Conservation (phyloP, 2,888 invertebrate species). For the Acrobasis suavella region DNA sequence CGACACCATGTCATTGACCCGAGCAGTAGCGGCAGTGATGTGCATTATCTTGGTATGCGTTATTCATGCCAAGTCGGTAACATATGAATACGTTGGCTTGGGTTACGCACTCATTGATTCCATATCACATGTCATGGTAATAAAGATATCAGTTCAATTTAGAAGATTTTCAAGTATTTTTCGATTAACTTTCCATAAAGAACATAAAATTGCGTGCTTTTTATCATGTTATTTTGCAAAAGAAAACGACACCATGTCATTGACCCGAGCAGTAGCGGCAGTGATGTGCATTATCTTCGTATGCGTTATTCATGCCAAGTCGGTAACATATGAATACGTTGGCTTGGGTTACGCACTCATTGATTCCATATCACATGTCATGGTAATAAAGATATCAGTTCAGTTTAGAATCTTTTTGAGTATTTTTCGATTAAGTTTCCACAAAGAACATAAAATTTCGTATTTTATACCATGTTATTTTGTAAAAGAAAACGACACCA, state of each 20-base stretch:
- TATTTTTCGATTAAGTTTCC: not conserved
- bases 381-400: not conserved
- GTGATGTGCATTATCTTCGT: constrained; percentile 26
- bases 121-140: not conserved
- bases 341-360: not conserved
- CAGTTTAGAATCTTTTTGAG: not conserved
- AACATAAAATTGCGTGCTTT: too few relatives aligned
- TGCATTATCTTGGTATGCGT: constrained; percentile 30
- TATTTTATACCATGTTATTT: not conserved
- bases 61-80: constrained; percentile 29
- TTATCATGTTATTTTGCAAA: not conserved
- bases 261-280: constrained; percentile 23
- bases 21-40: constrained; percentile 23
- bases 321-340: constrained; percentile 23
- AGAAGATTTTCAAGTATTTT: not conserved
- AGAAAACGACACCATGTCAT: constrained; percentile 2
- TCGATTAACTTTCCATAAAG: not conserved
- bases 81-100: constrained; percentile 18
- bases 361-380: not conserved
- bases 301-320: constrained; percentile 31
- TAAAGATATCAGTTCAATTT: not conserved
- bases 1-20: constrained; percentile 13
- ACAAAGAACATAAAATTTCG: too few relatives aligned
- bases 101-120: not conserved
- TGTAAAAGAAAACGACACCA: not conserved